Evolutionary conservation across 1,140 invertebrate genomes (phyloP).

Genomic region (Phortica variegata): DNA sequence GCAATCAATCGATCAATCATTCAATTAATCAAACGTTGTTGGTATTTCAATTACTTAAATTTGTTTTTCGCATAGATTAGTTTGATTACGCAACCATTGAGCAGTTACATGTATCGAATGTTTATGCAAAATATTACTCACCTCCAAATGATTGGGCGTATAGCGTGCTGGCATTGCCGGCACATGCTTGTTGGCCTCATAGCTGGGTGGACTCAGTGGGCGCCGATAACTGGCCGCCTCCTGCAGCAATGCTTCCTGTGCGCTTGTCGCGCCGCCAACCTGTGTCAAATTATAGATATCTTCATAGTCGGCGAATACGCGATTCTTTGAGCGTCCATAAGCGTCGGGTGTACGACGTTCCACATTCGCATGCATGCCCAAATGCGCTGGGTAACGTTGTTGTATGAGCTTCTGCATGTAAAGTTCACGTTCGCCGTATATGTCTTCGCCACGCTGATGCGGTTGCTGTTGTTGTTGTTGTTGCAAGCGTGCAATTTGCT

Average conservation of each 20-base stretch:
- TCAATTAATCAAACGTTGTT: too few species aligned
- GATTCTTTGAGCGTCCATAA: conserved; percentile 69
- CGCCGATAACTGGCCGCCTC: conserved; percentile 53
- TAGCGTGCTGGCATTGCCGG: conserved; percentile 52
- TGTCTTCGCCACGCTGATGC: conserved; percentile 45
- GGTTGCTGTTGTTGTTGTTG: conserved; percentile 10
- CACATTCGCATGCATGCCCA: conserved; percentile 26
- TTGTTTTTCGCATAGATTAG: too few species aligned
- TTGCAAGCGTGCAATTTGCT: conserved; percentile 44
- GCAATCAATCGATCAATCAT: too few species aligned
- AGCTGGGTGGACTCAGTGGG: conserved; percentile 56
- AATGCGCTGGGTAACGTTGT: conserved; percentile 31
- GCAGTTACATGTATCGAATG: too few species aligned
- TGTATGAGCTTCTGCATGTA: conserved; percentile 54
- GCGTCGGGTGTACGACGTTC: conserved; percentile 80
- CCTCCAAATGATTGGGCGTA: conserved; percentile 55
- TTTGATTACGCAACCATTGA: too few species aligned
- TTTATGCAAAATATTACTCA: too few species aligned
- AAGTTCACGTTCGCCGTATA: conserved; percentile 49
- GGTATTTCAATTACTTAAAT: too few species aligned
- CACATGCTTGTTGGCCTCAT: conserved; percentile 52
- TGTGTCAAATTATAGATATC: conserved; percentile 67
- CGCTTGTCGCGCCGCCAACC: conserved; percentile 23
- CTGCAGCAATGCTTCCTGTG: conserved; percentile 45
- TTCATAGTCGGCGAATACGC: conserved; percentile 72